These are phyloP conservation scores for Elymnias hypermnestra DNA, from an alignment of 1,140 invertebrate species.

Conservation along the genomic window DNA sequence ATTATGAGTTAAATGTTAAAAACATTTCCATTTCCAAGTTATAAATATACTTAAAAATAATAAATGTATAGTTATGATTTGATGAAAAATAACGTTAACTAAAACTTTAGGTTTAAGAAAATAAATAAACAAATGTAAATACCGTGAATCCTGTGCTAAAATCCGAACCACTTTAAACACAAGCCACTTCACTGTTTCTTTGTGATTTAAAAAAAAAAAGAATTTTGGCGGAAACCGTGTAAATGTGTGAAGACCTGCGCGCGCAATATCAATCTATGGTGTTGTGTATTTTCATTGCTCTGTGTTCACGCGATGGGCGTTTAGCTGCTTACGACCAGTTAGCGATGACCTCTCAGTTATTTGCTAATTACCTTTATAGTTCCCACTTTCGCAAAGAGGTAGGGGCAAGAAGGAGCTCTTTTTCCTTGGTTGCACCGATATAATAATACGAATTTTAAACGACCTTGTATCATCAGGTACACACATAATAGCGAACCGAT, in stretches of 20 bases:
- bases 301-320: slow-evolving; percentile 37
- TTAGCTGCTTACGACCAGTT: slow-evolving; percentile 36
- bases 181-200: slow-evolving; percentile 23
- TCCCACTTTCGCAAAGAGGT: neutral
- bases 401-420: slow-evolving; percentile 1
- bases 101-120: neutral
- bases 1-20: no score
- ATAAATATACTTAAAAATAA: no score
- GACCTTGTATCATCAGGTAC: no score
- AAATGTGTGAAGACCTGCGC: slow-evolving; percentile 29
- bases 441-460: no score
- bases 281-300: slow-evolving; percentile 20
- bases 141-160: slow-evolving; percentile 3
- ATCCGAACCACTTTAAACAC: slow-evolving; percentile 12
- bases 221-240: slow-evolving; percentile 13
- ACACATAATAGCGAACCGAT: no score
- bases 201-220: no score
- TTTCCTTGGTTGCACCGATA: slow-evolving; percentile 8
- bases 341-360: slow-evolving; percentile 24
- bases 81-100: no score
- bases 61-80: no score
- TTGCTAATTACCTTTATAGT: slow-evolving; percentile 21
- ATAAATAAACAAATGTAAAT: neutral
- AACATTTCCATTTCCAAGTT: no score
- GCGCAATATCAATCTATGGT: slow-evolving; percentile 36